phyloP scores from a whole-genome alignment of 2,797 vertebrate species.

The Crax fasciolata region DNA sequence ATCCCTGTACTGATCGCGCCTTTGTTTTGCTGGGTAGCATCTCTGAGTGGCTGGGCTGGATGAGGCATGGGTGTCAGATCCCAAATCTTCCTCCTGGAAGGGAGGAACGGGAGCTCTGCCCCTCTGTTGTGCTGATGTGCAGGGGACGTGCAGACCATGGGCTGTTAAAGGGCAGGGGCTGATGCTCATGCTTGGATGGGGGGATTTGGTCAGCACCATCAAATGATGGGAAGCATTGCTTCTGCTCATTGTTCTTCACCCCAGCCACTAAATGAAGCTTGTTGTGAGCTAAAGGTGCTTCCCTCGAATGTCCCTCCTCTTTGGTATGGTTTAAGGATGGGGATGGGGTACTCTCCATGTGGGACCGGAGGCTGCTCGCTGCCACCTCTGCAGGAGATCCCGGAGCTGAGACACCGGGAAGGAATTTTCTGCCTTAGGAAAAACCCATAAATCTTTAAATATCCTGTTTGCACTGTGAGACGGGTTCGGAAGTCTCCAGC shows the following conservation, averaged over 20 bases:
- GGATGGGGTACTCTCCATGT: background rate
- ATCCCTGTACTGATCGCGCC: background rate
- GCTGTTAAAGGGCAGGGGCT: background rate
- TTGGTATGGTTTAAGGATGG: background rate
- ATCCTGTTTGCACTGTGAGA: conserved; percentile 15
- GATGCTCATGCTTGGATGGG: background rate
- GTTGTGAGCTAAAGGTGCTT: background rate
- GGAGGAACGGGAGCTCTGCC: rapidly evolving
- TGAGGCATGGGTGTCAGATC: background rate
- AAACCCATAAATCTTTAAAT: conserved; percentile 49
- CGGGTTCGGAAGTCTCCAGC: background rate
- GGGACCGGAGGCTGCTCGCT: rapidly evolving
- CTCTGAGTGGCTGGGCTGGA: background rate
- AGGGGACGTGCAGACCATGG: rapidly evolving
- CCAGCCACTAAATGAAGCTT: rapidly evolving
- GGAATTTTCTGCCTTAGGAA: conserved; percentile 45
- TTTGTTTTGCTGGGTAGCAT: rapidly evolving
- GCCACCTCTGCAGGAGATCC: background rate
- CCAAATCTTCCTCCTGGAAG: background rate
- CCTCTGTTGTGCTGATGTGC: rapidly evolving
- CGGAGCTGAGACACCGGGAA: background rate
- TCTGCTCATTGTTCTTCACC: background rate
- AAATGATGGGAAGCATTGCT: rapidly evolving
- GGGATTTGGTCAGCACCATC: background rate
- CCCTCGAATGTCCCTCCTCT: background rate